Evolutionary conservation across 2,113 vertebrate genomes (phyloP).

Genomic region (Nothocercus nigrocapillus): DNA sequence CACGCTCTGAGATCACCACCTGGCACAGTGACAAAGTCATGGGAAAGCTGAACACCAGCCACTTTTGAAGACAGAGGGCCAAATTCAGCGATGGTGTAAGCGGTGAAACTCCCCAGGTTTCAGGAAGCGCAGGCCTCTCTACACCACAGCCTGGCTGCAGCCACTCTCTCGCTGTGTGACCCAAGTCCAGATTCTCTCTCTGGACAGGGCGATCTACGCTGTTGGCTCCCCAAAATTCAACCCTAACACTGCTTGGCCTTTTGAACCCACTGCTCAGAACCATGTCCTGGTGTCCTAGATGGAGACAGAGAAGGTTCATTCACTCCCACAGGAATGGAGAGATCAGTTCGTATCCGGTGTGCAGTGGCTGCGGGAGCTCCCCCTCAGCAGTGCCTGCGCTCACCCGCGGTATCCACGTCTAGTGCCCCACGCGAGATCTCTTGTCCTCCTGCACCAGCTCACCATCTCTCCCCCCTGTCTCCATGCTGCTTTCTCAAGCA

Average conservation of each 20-base stretch:
- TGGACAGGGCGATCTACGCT: neutral
- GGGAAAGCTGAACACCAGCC: slow-evolving; percentile 70
- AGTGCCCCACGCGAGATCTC: neutral
- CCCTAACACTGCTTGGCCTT: neutral
- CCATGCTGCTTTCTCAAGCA: neutral
- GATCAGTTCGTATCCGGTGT: neutral
- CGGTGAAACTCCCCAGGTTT: neutral
- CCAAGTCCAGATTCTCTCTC: neutral
- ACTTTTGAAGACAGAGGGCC: slow-evolving; percentile 54
- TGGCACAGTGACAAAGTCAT: slow-evolving; percentile 70
- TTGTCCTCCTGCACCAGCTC: neutral
- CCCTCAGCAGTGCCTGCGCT: neutral
- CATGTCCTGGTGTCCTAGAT: neutral
- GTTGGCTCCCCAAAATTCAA: neutral
- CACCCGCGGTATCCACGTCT: too few species aligned
- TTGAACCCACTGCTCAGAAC: neutral
- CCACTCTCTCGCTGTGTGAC: neutral
- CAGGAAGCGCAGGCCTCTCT: neutral
- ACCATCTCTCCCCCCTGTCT: neutral
- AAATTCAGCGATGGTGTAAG: slow-evolving; percentile 52
- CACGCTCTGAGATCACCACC: slow-evolving; percentile 57
- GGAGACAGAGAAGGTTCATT: neutral
- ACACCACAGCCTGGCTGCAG: neutral
- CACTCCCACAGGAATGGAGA: neutral
- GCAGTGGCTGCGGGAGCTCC: neutral